Base-by-base conservation (phyloP, 2,888 invertebrate species). In the Apamea monoglypha region DNA sequence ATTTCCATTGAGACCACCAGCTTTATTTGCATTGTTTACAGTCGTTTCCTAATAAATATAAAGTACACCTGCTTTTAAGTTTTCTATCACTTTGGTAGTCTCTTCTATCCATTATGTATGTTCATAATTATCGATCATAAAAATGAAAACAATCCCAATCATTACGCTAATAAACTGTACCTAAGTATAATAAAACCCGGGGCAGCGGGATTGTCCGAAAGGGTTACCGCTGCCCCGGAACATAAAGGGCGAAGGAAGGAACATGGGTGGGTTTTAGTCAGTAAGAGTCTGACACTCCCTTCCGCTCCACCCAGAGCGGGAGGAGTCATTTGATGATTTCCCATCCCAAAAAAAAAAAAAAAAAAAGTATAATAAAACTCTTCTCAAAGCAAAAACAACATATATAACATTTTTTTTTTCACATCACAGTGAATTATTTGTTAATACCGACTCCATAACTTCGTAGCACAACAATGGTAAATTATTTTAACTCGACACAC, bases 401-500 rank as follows among this genome's bases (percentile, higher is more conserved):
- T 36, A 0, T 6, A 47, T 12, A n/a, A 50, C 25, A 50, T 10
- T 12, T 8, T 29, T 29, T 29, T 29, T 61, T 53, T 25, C 25
- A n/a, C 3, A n/a, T 5, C 1, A n/a, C 1, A 47, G 5, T 29
- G 0, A 61, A 47, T 44, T 50, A 14, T 16, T 36, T 36, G 69
- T 59, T 44, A 72, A 61, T 82, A 72, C 87, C 87, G 61, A 69
- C 80, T 86, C 84, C 76, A 82, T 32, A 72, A 69, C 53, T 82
- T 87, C 59, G 44, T 86, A 71, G 29, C 16, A 75, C 78, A 77
- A 75, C 69, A 70, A 84, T 75, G 59, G 66, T 79, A 83, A 80
- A 88, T 80, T 80, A 86, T 79, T 83, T 77, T 67, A 40, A 66
- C 82, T 77, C 74, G 78, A 83, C 88, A 76, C 83, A 68, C 66